Conservation (phyloP, 2,888 invertebrate species). For the Synergus itoensis region DNA sequence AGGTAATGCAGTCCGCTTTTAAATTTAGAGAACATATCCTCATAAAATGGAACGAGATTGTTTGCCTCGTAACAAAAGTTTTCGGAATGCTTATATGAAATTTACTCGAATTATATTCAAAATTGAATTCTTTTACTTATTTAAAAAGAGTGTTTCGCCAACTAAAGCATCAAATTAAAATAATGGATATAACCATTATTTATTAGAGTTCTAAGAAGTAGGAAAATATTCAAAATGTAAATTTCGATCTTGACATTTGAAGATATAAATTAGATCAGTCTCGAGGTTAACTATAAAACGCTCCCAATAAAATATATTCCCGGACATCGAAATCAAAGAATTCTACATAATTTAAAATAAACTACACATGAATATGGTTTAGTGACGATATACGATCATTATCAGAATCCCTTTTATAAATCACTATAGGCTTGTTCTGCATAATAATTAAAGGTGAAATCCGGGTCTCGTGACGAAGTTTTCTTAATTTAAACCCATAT, state of each 20-base stretch:
- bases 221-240: neutral
- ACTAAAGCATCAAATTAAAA: too few relatives aligned
- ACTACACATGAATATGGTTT: neutral
- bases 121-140: too few relatives aligned
- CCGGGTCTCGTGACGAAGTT: neutral
- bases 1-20: conserved; percentile 17
- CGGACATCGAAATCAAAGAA: neutral
- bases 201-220: neutral
- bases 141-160: too few relatives aligned
- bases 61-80: neutral
- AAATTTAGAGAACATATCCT: conserved; percentile 12
- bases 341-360: neutral
- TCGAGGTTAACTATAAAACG: neutral
- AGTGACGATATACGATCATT: neutral
- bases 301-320: neutral
- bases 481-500: neutral
- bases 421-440: neutral
- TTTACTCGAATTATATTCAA: too few relatives aligned
- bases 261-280: neutral
- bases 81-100: too few relatives aligned
- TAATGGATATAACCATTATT: neutral
- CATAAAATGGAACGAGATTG: conserved; percentile 2
- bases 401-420: neutral
- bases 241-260: neutral
- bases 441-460: neutral